Evolutionary conservation across 2,888 invertebrate species (phyloP), one percentile per base, ranked within the genome.

Genomic region (Caenorhabditis zanzibari): DNA sequence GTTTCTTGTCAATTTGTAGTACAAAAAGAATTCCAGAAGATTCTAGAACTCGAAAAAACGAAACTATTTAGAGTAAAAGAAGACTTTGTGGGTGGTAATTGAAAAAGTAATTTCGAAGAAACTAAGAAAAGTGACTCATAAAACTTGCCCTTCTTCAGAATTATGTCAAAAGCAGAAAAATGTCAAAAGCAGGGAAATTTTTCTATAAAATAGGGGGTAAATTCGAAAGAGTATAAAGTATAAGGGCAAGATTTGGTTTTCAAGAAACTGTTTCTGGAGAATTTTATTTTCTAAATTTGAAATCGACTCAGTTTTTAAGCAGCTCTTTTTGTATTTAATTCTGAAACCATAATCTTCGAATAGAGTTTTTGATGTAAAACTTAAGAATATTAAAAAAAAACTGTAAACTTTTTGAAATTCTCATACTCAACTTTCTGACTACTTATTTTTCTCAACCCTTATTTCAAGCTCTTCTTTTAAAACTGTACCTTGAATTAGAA

Each of bases 81-180:
- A 59, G 35, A 19, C 61, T 24, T 41, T 16, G 61, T 61, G 41
- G 61, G 61, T 61, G 61, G 61, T 61, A 22, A 35, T 22, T 38
- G 12, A 41, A 24, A 41, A n/a, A 41, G 9, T 35, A 0, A 28
- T 24, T 61, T 61, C 10, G 41, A 38, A n/a, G 38, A 38, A 38
- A 5, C 0, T 1, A 61, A 61, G 24, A 9, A 2, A 9, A 61
- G 24, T 61, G 61, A 61, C 24, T 61, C 61, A 61, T n/a, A 32
- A 22, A 58, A 32, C 38, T 35, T 61, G 61, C 24, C 61, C 61
- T 61, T 41, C 19, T 22, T 14, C 19, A 4, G 47, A 44, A 5
- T 44, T 44, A n/a, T 47, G 47, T 47, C 47, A 47, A 19, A 47
- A 47, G 10, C 47, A 47, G 47, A 47, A 19, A n/a, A 10, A 59